Evolutionary conservation across 1,140 invertebrate genomes (phyloP).

Genomic region (Drosophila ambigua): DNA sequence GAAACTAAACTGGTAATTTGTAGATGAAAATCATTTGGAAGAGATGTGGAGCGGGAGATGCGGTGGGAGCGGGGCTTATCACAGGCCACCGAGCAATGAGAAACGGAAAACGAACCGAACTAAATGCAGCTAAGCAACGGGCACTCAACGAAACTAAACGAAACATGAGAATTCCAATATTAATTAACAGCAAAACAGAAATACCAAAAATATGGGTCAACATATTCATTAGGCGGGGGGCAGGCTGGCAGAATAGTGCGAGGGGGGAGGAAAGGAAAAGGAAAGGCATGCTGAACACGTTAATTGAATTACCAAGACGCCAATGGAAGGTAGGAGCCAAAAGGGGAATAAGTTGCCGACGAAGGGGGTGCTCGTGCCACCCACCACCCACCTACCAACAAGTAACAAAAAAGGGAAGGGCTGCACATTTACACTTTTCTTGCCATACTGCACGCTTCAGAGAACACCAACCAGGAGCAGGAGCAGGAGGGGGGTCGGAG

Average conservation of each 20-base stretch:
- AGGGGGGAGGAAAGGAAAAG: too few relatives aligned
- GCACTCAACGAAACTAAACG: background rate
- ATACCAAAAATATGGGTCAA: constrained; percentile 48
- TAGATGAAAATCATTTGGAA: constrained; percentile 17
- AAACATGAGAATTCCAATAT: constrained; percentile 55
- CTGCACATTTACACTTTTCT: constrained; percentile 49
- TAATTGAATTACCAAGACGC: constrained; percentile 65
- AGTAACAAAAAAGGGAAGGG: constrained; percentile 7
- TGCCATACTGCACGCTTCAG: constrained; percentile 36
- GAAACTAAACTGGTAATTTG: constrained; percentile 42
- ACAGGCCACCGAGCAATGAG: constrained; percentile 11
- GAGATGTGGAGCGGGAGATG: constrained; percentile 2
- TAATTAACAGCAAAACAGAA: constrained; percentile 55
- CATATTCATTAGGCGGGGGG: constrained; percentile 9
- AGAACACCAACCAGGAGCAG: background rate
- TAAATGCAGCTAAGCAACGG: constrained; percentile 2
- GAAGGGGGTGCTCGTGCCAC: constrained; percentile 16
- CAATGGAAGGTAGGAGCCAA: constrained; percentile 13
- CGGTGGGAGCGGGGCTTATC: constrained; percentile 30
- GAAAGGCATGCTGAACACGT: constrained; percentile 39
- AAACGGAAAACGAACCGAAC: background rate
- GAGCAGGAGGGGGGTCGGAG: background rate
- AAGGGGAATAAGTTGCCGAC: background rate
- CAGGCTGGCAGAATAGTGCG: too few relatives aligned
- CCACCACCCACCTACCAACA: constrained; percentile 3